These are phyloP conservation scores for Microctonus hyperodae DNA, from an alignment of 2,888 invertebrate species.

Conservation along the genomic window DNA sequence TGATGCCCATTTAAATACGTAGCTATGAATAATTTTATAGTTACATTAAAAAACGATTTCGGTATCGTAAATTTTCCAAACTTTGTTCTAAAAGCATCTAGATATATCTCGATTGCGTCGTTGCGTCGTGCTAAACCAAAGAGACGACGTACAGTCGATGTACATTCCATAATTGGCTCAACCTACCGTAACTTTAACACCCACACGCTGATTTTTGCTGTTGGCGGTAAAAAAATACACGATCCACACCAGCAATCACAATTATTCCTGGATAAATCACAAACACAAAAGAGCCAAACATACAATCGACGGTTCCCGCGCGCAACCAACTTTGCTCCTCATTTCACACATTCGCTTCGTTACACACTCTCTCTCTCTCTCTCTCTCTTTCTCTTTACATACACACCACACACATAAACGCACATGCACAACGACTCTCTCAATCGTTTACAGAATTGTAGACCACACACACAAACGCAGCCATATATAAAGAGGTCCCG, in stretches of 20 bases:
- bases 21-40: not conserved
- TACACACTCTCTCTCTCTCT: constrained; percentile 34
- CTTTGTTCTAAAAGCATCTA: not conserved
- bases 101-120: constrained; percentile 35
- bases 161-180: constrained; percentile 5
- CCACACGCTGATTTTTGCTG: constrained; percentile 46
- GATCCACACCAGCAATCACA: constrained; percentile 47
- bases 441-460: not conserved
- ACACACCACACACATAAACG: too few relatives aligned
- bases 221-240: constrained; percentile 52
- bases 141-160: not conserved
- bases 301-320: constrained; percentile 60
- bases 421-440: not conserved
- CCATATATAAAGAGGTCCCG: too few relatives aligned
- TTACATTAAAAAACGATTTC: not conserved
- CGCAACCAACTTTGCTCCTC: constrained; percentile 57
- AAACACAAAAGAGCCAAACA: constrained; percentile 55
- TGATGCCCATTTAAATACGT: not conserved
- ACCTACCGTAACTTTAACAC: constrained; percentile 49
- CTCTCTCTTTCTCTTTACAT: constrained; percentile 40
- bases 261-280: constrained; percentile 38
- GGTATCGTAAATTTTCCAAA: not conserved
- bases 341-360: constrained; percentile 53
- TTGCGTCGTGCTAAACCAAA: constrained; percentile 27
- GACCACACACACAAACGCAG: too few relatives aligned